phyloP scores from a whole-genome alignment of 2,113 vertebrate genomes.

The Pyrgilauda ruficollis region DNA sequence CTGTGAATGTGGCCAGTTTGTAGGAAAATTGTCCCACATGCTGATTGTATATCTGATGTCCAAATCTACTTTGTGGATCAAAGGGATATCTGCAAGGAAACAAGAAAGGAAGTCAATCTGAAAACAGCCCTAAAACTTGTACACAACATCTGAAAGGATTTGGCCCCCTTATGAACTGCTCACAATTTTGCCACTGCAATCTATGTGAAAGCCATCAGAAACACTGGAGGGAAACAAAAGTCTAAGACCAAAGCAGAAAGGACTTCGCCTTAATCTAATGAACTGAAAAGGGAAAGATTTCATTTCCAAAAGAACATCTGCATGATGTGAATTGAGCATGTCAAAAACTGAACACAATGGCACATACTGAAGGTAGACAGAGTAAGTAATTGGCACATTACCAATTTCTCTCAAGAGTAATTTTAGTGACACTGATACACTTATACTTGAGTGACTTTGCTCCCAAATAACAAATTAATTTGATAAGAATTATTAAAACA shows the following conservation, averaged over 20 bases:
- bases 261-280: neutral
- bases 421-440: neutral
- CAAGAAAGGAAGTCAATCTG: conserved; percentile 67
- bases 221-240: conserved; percentile 4
- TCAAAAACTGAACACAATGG: neutral
- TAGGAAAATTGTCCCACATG: conserved; percentile 46
- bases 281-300: neutral
- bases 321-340: neutral
- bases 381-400: neutral
- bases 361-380: neutral
- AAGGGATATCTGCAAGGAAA: conserved; percentile 69
- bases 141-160: conserved; percentile 66
- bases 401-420: neutral
- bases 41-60: conserved; percentile 18
- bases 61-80: conserved; percentile 50
- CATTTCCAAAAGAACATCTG: neutral
- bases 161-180: conserved; percentile 66
- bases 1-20: conserved; percentile 13
- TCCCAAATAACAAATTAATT: neutral
- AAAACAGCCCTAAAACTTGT: conserved; percentile 68
- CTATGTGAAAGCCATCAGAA: conserved; percentile 34
- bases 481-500: neutral
- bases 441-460: neutral
- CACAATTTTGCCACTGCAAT: conserved; percentile 59
- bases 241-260: conserved; percentile 3